A percentile compares a stretch with the other conserved stretches of the same genome.
Conservation (phyloP, 2,888 invertebrate species). For the Eumerus sabulonum region DNA sequence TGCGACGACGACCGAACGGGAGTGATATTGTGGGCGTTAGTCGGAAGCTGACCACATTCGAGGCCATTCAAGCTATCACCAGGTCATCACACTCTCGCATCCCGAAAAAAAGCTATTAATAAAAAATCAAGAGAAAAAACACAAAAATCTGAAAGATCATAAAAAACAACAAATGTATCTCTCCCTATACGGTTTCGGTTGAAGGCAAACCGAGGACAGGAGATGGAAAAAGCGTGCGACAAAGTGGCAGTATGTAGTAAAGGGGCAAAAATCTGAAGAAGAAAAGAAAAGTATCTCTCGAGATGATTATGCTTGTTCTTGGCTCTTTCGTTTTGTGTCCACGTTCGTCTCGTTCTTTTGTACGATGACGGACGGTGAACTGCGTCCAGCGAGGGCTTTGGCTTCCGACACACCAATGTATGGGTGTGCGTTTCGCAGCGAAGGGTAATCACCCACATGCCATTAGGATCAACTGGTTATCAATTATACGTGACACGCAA, state of each 20-base stretch:
- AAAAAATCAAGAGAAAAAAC: slow-evolving; percentile 55
- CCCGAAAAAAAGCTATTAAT: slow-evolving; percentile 63
- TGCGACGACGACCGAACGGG: slow-evolving; percentile 23
- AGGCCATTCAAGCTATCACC: slow-evolving; percentile 65
- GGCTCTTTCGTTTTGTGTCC: slow-evolving; percentile 26
- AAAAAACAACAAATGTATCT: slow-evolving; percentile 43
- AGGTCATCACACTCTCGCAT: slow-evolving; percentile 66
- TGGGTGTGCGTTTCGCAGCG: slow-evolving; percentile 38
- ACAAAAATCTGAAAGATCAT: slow-evolving; percentile 54
- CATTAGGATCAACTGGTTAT: slow-evolving; percentile 67
- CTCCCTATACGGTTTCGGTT: slow-evolving; percentile 35
- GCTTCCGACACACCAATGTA: not conserved
- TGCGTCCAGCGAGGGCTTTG: not conserved
- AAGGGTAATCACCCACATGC: slow-evolving; percentile 67
- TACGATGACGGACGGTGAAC: not conserved
- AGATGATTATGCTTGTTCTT: slow-evolving; percentile 56
- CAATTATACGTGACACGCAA: slow-evolving; percentile 61
- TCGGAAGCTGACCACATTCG: slow-evolving; percentile 68
- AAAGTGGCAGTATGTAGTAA: too few relatives aligned
- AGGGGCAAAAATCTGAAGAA: too few relatives aligned
- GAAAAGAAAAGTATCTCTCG: slow-evolving; percentile 60
- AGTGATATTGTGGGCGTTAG: slow-evolving; percentile 63
- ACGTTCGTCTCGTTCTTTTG: not conserved
- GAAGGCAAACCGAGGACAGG: slow-evolving; percentile 16
- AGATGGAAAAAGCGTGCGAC: slow-evolving; percentile 7